These are phyloP conservation scores for Scomber japonicus DNA, from an alignment of 2,113 vertebrate genomes.

Conservation along the genomic window DNA sequence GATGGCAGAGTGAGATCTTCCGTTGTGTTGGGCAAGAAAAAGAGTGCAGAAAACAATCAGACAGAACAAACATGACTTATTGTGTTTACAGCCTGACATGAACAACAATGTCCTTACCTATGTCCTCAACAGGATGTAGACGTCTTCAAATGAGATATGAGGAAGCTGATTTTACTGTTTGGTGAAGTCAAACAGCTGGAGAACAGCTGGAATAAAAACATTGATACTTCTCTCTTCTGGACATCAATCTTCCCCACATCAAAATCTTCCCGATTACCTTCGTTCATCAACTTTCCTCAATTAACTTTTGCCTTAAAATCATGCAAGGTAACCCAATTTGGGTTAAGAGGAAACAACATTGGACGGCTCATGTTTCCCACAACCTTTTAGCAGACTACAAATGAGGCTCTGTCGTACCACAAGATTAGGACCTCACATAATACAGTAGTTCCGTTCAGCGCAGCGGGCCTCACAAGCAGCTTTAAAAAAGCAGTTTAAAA, in stretches of 20 bases:
- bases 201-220: neutral
- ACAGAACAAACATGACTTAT: neutral
- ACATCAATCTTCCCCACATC: neutral
- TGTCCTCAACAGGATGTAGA: neutral
- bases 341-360: neutral
- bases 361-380: constrained; percentile 25
- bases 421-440: neutral
- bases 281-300: neutral
- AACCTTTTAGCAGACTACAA: constrained; percentile 43
- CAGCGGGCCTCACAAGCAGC: neutral
- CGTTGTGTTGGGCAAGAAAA: constrained; percentile 28
- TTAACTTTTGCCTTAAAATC: neutral
- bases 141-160: neutral
- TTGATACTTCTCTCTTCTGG: neutral
- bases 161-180: neutral
- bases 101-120: constrained; percentile 3
- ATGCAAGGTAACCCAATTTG: constrained; percentile 11
- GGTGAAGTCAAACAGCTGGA: neutral
- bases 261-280: neutral
- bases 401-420: constrained; percentile 11
- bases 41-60: neutral
- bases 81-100: constrained; percentile 2
- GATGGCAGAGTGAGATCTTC: constrained; percentile 37
- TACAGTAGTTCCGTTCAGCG: neutral
- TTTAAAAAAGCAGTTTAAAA: neutral